Evolutionary conservation across 2,113 vertebrate species (phyloP), one percentile per base, ranked within the genome.

Genomic region (Lasiurus cinereus): DNA sequence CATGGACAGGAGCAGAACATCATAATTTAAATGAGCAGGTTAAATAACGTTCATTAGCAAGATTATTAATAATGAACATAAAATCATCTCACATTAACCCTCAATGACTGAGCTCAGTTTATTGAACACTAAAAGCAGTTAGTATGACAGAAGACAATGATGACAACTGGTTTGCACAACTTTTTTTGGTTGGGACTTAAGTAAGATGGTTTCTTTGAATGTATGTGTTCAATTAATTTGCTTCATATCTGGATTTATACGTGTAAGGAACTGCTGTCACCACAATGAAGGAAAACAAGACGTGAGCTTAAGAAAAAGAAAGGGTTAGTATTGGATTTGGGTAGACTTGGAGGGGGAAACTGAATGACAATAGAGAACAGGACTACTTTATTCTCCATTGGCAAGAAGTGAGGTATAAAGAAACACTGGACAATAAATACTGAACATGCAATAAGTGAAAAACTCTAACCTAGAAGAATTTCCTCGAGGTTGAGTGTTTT

Each of bases 201-300:
- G 76, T 62, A 52, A 93, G 29, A 90, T 39, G 18, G 19, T 52
- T 14, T 18, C 36, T 88, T 50, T 88, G 50, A 91, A 85, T 39
- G 29, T 18, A 86, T 21, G 31, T 70, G 6, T 94, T 85, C 64
- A 48, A 78, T 89, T 94, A 89, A 89, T 92, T 74, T 76, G 67
- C 19, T 79, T 84, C 52, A 80, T 70, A 77, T 77, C 66, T 72
- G 36, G 8, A 66, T 64, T 64, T 70, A 54, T 66, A 80, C 18
- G 8, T 27, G 22, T 11, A 93, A 62, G 52, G 56, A 21, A 11
- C 24, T 46, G 64, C 46, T 78, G 90, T 90, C 5, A 52, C n/a
- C 24, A 77, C 19, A 59, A 48, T 27, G 59, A 92, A 82, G 31
- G 16, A 67, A 77, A 90, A 54, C 66, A 82, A 46, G 50, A 91